These are phyloP conservation scores for Acanthurus leucopareius DNA, from an alignment of 2,797 vertebrate genomes.

Conservation along the genomic window DNA sequence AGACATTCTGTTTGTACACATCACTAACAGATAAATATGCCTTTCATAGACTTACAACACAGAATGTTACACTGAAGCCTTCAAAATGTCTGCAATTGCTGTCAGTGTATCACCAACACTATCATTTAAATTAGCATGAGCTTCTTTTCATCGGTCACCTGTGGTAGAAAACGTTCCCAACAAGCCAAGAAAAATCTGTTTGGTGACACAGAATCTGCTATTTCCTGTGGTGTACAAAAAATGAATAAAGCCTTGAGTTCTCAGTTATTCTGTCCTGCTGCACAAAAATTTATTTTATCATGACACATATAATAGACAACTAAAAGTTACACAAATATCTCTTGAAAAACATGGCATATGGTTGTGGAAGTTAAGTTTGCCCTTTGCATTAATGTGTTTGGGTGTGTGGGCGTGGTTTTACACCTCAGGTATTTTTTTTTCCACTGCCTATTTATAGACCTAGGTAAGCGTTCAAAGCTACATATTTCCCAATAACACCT, in stretches of 20 bases:
- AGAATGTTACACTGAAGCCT: neutral
- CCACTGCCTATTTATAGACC: slow-evolving; percentile 54
- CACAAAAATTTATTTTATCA: slow-evolving; percentile 8
- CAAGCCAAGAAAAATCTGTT: neutral
- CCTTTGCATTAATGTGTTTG: slow-evolving; percentile 7
- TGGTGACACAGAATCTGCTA: neutral
- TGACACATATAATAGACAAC: slow-evolving; percentile 1
- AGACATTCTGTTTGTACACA: neutral
- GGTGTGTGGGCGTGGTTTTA: slow-evolving; percentile 51
- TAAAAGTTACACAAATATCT: neutral
- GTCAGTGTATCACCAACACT: neutral
- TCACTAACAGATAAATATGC: neutral
- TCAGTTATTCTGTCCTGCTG: neutral
- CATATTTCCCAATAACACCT: slow-evolving; percentile 71
- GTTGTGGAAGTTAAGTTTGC: neutral
- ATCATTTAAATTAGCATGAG: neutral
- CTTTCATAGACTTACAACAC: neutral
- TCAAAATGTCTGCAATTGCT: neutral
- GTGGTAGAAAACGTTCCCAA: neutral
- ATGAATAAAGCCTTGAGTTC: neutral
- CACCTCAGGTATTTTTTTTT: slow-evolving; percentile 40
- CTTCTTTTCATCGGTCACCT: neutral
- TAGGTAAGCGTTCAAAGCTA: slow-evolving; percentile 66
- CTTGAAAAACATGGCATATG: neutral
- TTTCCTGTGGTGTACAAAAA: slow-evolving; percentile 4